Base-by-base conservation (phyloP, 1,140 invertebrate genomes). In the Drosophila simulans region DNA sequence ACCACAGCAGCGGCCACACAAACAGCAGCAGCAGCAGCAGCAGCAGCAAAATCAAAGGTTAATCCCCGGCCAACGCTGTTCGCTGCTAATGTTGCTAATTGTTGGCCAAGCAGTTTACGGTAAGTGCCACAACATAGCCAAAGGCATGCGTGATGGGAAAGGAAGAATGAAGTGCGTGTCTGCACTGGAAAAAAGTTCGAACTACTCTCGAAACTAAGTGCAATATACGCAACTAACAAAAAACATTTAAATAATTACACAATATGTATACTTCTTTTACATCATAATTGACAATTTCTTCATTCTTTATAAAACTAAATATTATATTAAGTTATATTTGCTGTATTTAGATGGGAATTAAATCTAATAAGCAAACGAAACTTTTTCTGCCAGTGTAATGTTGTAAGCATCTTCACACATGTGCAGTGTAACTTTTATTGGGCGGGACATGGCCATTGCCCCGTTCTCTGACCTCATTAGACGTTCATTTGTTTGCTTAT, bases 21-120 rank as follows among this genome's bases (percentile, higher is more conserved):
- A 55, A 20, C 59, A 34, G 42, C 40, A 55, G 2, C 25, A 54
- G 42, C 40, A 55, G 2, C 25, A 54, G 42, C 40, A 70, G 11
- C 22, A 48, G 20, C 66, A 45, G 20, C 34, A 40, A 55, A 58
- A 46, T 56, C 59, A 58, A 62, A 59, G 74, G 57, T 64, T 77
- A 43, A 70, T 46, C 56, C 69, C 12, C 25, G 43, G 65, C 65
- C 70, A 53, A 57, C 22, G 57, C 46, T 59, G 35, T 27, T 45
- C 40, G 37, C 72, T 51, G 64, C 58, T 89, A 74, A 90, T 84
- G 65, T 52, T 89, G 73, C 85, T 89, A 89, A 89, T 89, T 89
- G 85, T 80, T 84, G 85, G 69, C 62, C 73, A 84, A 54, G 81
- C 80, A 80, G 77, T 90, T 90, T 84, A 85, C 76, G 84, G 84